Evolutionary conservation across 2,888 invertebrate genomes (phyloP), one percentile per base, ranked within the genome.

Genomic region (Tetragnatha montana): DNA sequence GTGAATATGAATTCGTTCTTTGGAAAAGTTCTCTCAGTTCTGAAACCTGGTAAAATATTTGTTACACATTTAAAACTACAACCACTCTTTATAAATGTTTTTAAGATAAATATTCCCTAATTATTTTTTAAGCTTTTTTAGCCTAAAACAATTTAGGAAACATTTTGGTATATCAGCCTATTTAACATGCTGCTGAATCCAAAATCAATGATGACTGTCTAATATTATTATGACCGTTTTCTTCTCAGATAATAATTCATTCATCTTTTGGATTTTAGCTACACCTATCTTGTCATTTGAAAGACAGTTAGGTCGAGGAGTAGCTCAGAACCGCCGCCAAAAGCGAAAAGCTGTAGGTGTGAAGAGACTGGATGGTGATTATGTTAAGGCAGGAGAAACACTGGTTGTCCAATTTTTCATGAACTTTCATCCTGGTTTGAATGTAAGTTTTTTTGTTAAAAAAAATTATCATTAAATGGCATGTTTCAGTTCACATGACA

Each of bases 341-440:
- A 81, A 68, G 51, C 73, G 74, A 17, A 71, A 78, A 17, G 75
- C 85, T n/a, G 81, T 79, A 19, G 91, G 88, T 50, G 60, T 87
- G 8, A 88, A 85, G 60, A 88, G 87, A 70, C 3, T 71, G n/a
- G 91, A 91, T 68, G 91, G 91, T n/a, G 79, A 88, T 49, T 88
- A 22, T 78, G 91, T 91, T 4, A 84, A 78, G 14, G 73, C 17
- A 51, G 85, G 85, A 0, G 88, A 85, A n/a, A 73, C 71, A 19
- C 51, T 91, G 68, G 70, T 85, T 6, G 10, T 47, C 1, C 91
- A 91, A 60, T 88, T 88, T 51, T 51, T 50, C 68, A 21, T 91
- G 19, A 75, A 85, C 17, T 91, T 91, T 49, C 91, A 88, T 69
- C 91, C 91, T 35, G 91, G 91, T n/a, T 71, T 91, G 14, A 88